Conservation (phyloP, 2,888 invertebrate genomes). For the Hesperia comma region DNA sequence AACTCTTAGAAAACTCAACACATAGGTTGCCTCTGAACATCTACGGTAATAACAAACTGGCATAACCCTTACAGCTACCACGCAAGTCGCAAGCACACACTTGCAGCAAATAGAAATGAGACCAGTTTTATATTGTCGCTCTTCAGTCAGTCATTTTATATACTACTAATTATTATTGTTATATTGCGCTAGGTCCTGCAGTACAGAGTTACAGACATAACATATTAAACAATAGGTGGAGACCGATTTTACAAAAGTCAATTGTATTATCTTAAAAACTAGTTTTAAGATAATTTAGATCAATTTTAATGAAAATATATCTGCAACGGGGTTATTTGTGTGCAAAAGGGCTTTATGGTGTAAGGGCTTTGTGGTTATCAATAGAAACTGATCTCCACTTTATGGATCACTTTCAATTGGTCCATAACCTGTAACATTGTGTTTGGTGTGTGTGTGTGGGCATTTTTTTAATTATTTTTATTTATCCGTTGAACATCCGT, state of each 20-base stretch:
- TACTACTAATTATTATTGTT: constrained; percentile 57
- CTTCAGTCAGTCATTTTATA: constrained; percentile 70
- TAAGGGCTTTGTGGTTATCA: too few relatives aligned
- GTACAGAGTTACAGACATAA: constrained; percentile 50
- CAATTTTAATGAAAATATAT: too few relatives aligned
- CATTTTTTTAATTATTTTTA: too few relatives aligned
- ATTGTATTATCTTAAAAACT: neutral
- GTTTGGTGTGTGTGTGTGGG: too few relatives aligned
- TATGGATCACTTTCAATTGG: too few relatives aligned
- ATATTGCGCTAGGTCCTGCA: constrained; percentile 66
- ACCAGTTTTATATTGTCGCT: constrained; percentile 77
- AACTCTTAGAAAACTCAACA: constrained; percentile 57
- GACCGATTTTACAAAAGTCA: neutral
- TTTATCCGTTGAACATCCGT: too few relatives aligned
- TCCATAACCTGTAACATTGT: too few relatives aligned
- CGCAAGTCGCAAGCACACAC: constrained; percentile 53
- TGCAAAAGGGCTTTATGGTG: too few relatives aligned
- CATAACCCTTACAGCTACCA: constrained; percentile 52
- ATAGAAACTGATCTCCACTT: too few relatives aligned
- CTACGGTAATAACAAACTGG: constrained; percentile 49
- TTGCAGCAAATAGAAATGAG: constrained; percentile 66
- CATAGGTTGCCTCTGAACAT: constrained; percentile 42
- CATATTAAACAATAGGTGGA: constrained; percentile 42
- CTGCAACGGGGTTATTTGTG: too few relatives aligned
- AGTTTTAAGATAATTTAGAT: too few relatives aligned